phyloP scores from a whole-genome alignment of 2,888 invertebrate species.

The Clivina fossor region DNA sequence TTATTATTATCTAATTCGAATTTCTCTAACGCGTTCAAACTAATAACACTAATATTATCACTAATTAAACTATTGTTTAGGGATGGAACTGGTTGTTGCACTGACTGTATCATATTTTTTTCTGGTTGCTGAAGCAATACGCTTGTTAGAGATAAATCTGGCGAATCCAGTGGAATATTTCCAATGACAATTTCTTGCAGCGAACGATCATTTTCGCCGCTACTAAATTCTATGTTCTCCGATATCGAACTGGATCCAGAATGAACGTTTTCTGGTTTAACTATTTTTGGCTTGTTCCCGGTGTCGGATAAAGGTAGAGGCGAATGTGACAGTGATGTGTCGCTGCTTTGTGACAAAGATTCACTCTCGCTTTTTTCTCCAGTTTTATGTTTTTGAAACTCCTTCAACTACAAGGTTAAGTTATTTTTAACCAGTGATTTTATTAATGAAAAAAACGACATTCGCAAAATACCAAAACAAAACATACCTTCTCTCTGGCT shows the following conservation, averaged over 20 bases:
- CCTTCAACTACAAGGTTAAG: slow-evolving; percentile 35
- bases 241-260: slow-evolving; percentile 35
- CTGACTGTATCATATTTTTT: slow-evolving; percentile 43
- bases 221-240: slow-evolving; percentile 41
- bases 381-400: slow-evolving; percentile 36
- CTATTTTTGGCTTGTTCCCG: slow-evolving; percentile 17
- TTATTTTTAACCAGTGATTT: slow-evolving; percentile 15
- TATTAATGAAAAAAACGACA: slow-evolving; percentile 13
- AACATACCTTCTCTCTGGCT: slow-evolving; percentile 38
- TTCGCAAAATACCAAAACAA: slow-evolving; percentile 16
- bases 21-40: slow-evolving; percentile 42
- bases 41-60: slow-evolving; percentile 42
- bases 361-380: slow-evolving; percentile 28
- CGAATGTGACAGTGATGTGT: slow-evolving; percentile 37
- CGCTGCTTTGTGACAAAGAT: slow-evolving; percentile 35
- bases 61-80: slow-evolving; percentile 41
- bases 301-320: slow-evolving; percentile 38
- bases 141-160: slow-evolving; percentile 37
- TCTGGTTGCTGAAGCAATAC: slow-evolving; percentile 40
- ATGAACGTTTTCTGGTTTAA: slow-evolving; percentile 30
- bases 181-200: slow-evolving; percentile 51
- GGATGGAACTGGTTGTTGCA: slow-evolving; percentile 30
- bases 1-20: slow-evolving; percentile 38
- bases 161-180: slow-evolving; percentile 40
- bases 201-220: slow-evolving; percentile 52